Evolutionary conservation across 64 coral and sea anemone species (phyloP).

Genomic region (Porites lutea): DNA sequence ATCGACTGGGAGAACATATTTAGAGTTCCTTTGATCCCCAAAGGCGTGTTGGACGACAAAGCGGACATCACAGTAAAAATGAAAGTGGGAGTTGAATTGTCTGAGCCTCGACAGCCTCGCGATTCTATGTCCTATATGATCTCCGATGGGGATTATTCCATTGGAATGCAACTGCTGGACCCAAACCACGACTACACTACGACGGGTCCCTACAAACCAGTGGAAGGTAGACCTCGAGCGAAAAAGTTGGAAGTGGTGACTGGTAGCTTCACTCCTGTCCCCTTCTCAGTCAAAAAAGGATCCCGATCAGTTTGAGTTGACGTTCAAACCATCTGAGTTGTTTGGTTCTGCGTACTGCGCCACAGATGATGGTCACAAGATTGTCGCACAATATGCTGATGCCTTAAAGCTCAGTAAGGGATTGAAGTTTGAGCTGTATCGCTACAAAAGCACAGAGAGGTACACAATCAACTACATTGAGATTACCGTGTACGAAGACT

Average conservation of each 20-base stretch:
- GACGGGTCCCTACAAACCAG: conserved; percentile 43
- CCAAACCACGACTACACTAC: conserved; percentile 56
- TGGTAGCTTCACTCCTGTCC: neutral
- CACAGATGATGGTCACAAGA: conserved; percentile 76
- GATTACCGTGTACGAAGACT: conserved; percentile 59
- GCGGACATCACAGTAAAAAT: conserved; percentile 65
- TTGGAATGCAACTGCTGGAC: conserved; percentile 71
- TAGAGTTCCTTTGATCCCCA: conserved; percentile 16
- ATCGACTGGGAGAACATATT: conserved; percentile 65
- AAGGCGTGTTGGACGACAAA: neutral
- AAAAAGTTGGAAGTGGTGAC: neutral
- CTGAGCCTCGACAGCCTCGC: conserved; percentile 43
- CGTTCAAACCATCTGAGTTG: conserved; percentile 24
- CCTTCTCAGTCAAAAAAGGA: neutral
- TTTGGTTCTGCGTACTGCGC: conserved; percentile 82
- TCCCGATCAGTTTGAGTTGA: conserved; percentile 78
- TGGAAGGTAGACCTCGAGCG: conserved; percentile 37
- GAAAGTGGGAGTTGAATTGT: conserved; percentile 46
- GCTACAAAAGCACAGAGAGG: conserved; percentile 34
- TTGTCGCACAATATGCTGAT: conserved; percentile 53
- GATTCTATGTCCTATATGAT: conserved; percentile 81
- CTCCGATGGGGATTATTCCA: conserved; percentile 31
- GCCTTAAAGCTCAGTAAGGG: conserved; percentile 30
- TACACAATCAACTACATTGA: conserved; percentile 86
- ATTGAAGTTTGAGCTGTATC: conserved; percentile 69